These are phyloP conservation scores for Rhynchonema sp. DNA, from an alignment of 2,888 invertebrate species.

Conservation along the genomic window DNA sequence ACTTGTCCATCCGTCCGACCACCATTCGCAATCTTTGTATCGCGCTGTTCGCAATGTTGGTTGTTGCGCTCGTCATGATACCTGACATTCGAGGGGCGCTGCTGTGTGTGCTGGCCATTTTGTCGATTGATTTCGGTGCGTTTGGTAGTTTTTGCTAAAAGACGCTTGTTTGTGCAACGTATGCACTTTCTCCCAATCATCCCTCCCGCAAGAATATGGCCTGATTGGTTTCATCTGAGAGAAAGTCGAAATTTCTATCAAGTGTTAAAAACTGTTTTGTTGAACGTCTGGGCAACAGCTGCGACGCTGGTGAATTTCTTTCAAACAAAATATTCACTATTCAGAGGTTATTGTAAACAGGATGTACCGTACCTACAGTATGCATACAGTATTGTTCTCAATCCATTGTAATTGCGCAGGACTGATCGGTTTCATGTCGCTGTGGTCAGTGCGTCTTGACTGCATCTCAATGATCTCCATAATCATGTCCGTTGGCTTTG, in stretches of 20 bases:
- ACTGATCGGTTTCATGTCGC: neutral
- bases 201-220: too few species aligned
- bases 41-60: neutral
- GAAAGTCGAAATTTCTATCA: neutral
- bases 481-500: constrained; percentile 1
- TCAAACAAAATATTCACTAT: neutral
- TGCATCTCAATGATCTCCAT: constrained; percentile 1
- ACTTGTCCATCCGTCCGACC: neutral
- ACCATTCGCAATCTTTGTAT: neutral
- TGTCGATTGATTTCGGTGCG: neutral
- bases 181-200: too few species aligned
- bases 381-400: too few species aligned
- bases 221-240: too few species aligned
- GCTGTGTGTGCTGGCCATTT: neutral
- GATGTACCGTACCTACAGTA: too few species aligned
- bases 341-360: too few species aligned
- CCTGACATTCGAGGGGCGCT: neutral
- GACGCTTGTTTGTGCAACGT: too few species aligned
- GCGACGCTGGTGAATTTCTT: too few species aligned
- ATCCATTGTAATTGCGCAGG: too few species aligned
- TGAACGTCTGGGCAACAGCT: too few species aligned
- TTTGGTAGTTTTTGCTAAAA: too few species aligned
- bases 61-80: neutral
- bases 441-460: neutral
- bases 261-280: neutral